Percentiles rank a stretch among this genome's conserved stretches.
Evolutionary conservation across 2,797 vertebrate genomes (phyloP).

Genomic region (Hydrolagus colliei): DNA sequence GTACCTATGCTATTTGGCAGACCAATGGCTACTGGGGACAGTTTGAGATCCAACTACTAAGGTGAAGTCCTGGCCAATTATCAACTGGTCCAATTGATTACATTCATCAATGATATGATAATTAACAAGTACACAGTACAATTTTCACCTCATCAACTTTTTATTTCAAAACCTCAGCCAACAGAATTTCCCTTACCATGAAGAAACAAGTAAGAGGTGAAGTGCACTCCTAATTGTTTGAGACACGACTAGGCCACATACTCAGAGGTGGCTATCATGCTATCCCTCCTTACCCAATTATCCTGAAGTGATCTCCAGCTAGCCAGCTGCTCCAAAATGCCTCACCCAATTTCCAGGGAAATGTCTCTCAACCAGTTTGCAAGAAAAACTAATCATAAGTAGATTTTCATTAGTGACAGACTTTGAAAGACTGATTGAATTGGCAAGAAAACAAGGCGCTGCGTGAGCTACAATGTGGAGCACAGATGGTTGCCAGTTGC

Average conservation of each 20-base stretch:
- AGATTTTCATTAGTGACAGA: neutral
- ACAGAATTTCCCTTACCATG: neutral
- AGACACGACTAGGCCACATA: neutral
- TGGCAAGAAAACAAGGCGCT: neutral
- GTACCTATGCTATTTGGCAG: too few species aligned
- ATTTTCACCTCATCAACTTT: too few species aligned
- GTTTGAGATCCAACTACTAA: too few species aligned
- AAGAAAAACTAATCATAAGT: neutral
- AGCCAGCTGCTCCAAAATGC: neutral
- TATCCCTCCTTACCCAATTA: neutral
- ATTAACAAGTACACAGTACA: too few species aligned
- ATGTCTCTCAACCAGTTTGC: neutral
- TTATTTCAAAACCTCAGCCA: too few species aligned
- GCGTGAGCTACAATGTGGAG: neutral
- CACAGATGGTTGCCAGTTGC: neutral
- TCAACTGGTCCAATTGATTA: too few species aligned
- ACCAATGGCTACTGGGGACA: too few species aligned
- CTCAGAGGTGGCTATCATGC: too few species aligned
- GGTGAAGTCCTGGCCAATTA: too few species aligned
- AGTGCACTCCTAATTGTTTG: neutral
- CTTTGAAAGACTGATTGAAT: neutral
- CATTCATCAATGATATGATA: too few species aligned
- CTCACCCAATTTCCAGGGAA: neutral
- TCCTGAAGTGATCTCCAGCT: neutral
- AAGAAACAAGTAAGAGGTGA: neutral